Conservation (phyloP, 2,888 invertebrate species). For the Cephus pygmeus region DNA sequence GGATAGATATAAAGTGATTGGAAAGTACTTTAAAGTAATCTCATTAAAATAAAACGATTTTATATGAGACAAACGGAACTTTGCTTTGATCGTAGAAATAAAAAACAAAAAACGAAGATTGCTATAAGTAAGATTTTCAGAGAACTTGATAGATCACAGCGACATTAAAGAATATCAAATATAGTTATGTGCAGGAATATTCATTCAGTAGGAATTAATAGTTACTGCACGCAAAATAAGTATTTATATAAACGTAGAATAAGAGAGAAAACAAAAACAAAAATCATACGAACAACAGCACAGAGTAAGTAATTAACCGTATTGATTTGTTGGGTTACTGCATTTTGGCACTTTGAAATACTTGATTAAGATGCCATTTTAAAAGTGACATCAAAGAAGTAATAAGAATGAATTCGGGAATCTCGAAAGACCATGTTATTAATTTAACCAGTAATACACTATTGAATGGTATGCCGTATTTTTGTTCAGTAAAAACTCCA, state of each 20-base stretch:
- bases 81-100: conserved; percentile 5
- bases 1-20: neutral
- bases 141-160: conserved; percentile 13
- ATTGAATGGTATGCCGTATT: no score
- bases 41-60: conserved; percentile 34
- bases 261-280: neutral
- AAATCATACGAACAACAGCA: neutral
- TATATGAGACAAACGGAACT: neutral
- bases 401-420: no score
- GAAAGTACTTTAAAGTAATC: conserved; percentile 41
- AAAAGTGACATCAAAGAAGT: no score
- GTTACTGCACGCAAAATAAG: conserved; percentile 5
- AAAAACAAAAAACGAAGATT: conserved; percentile 14
- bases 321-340: neutral
- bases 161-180: conserved; percentile 13
- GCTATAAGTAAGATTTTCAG: conserved; percentile 7
- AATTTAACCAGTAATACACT: no score
- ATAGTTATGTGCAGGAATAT: conserved; percentile 2
- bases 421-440: no score
- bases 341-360: neutral
- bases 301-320: neutral
- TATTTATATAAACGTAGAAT: neutral
- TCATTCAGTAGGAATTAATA: conserved; percentile 17
- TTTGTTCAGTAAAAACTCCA: neutral
- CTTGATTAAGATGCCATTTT: neutral